Evolutionary conservation across 2,797 vertebrate species (phyloP).

Genomic region (Phrynocephalus forsythii): DNA sequence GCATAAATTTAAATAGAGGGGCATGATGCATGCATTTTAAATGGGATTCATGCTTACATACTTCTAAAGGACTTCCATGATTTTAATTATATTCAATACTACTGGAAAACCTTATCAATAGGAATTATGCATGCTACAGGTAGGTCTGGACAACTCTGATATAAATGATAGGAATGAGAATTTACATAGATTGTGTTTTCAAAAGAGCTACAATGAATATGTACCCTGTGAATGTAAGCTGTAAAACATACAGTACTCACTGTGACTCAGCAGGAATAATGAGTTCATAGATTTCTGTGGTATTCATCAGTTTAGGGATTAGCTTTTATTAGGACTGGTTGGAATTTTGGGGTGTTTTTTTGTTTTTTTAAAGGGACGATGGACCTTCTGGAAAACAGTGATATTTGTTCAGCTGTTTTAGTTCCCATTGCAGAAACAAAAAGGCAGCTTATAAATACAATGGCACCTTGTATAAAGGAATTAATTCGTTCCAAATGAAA

Average conservation of each 20-base stretch:
- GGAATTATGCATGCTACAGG: neutral
- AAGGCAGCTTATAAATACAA: neutral
- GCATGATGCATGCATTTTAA: neutral
- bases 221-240: neutral
- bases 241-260: rapidly evolving
- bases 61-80: neutral
- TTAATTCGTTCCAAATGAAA: too few species aligned
- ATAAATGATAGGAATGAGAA: neutral
- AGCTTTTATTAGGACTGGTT: neutral
- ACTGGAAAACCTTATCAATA: neutral
- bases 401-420: neutral
- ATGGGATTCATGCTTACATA: neutral
- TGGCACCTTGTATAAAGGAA: too few species aligned
- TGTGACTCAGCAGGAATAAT: rapidly evolving
- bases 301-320: neutral
- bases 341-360: too few species aligned
- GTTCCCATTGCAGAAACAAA: neutral
- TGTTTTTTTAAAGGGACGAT: neutral
- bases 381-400: neutral
- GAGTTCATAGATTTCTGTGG: rapidly evolving
- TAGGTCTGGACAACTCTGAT: neutral
- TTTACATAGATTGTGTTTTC: neutral
- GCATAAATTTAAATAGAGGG: neutral
- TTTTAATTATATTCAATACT: neutral
- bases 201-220: neutral